These are phyloP conservation scores for Campylomormyrus numenius DNA, from an alignment of 2,113 vertebrate genomes.

Conservation along the genomic window DNA sequence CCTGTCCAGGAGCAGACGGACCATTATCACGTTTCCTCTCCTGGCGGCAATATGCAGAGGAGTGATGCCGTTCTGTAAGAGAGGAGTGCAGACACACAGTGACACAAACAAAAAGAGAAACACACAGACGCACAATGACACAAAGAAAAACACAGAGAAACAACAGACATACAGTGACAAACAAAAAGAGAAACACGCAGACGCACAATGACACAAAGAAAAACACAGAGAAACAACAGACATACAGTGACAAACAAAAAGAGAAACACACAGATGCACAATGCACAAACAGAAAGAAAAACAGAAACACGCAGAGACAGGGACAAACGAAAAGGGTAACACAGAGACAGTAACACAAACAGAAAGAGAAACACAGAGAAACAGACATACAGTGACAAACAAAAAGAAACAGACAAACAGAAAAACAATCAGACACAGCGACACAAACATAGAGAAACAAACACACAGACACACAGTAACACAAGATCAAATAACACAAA, in stretches of 20 bases:
- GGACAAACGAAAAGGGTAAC: neutral
- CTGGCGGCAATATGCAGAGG: conserved; percentile 91
- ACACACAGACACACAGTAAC: neutral
- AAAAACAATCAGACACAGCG: too few species aligned
- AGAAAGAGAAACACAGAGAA: neutral
- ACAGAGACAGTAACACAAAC: neutral
- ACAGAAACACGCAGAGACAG: neutral
- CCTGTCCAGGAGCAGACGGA: conserved; percentile 88
- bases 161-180: neutral
- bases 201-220: neutral
- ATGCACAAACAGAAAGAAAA: neutral
- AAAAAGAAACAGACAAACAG: neutral
- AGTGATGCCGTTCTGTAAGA: conserved; percentile 86
- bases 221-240: neutral
- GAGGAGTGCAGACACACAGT: neutral
- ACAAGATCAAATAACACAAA: neutral
- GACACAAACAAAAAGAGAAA: neutral
- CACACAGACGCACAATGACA: neutral
- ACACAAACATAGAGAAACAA: neutral
- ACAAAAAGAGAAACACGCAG: neutral
- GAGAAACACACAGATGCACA: neutral
- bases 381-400: neutral
- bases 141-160: neutral
- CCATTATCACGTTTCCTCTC: conserved; percentile 94
- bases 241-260: neutral